A percentile compares a stretch with the other conserved stretches of the same genome.
These are phyloP conservation scores for Sceliomorpha sp. DNA, from an alignment of 2,888 invertebrate genomes.

Conservation along the genomic window DNA sequence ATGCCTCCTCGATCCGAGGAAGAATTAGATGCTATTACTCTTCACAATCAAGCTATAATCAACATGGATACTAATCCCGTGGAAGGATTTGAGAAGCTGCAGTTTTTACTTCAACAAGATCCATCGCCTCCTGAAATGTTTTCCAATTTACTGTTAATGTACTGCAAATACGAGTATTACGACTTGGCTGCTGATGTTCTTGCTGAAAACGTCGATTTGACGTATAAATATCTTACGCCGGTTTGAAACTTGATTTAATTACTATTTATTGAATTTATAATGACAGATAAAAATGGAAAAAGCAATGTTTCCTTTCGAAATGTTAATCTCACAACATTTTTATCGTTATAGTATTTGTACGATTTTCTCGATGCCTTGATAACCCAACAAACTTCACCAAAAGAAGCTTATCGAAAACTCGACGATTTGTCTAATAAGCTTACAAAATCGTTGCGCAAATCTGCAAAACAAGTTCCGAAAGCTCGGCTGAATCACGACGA, in stretches of 20 bases:
- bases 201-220: conserved; percentile 97
- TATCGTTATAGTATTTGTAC: conserved; percentile 87
- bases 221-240: conserved; percentile 95
- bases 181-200: conserved; percentile 98
- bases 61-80: conserved; percentile 93
- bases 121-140: conserved; percentile 99
- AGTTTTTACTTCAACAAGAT: conserved; percentile 96
- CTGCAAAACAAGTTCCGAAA: conserved; percentile 97
- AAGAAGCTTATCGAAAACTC: conserved; percentile 96
- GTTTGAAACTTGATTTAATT: conserved; percentile 80
- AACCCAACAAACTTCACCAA: conserved; percentile 97
- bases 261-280: conserved; percentile 1
- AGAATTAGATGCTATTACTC: conserved; percentile 97
- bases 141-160: conserved; percentile 95
- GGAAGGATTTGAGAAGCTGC: conserved; percentile 96
- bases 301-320: too few relatives aligned
- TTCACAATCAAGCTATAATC: conserved; percentile 97
- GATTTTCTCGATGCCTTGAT: conserved; percentile 98
- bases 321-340: conserved; percentile 6
- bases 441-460: conserved; percentile 92
- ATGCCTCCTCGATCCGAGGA: conserved; percentile 97
- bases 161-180: conserved; percentile 98
- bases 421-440: conserved; percentile 96
- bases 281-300: not conserved
- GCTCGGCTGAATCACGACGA: conserved; percentile 94